Percentiles rank a stretch among this genome's conserved stretches.
Evolutionary conservation across 2,888 invertebrate genomes (phyloP).

Genomic region (Folsomia manolachei): DNA sequence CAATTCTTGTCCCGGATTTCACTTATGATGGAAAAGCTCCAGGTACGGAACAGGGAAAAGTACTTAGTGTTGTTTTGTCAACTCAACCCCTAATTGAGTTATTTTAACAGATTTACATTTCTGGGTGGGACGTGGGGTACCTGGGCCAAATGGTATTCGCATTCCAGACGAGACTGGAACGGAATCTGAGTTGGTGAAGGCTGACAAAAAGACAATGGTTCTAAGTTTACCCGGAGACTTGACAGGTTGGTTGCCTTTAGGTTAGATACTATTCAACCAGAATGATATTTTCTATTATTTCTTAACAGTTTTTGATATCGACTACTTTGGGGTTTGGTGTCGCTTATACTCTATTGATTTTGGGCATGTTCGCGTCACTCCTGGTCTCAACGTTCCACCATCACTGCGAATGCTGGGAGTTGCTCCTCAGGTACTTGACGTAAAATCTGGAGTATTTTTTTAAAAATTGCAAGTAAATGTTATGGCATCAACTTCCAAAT

Average conservation of each 20-base stretch:
- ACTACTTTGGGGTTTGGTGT: slow-evolving; percentile 90
- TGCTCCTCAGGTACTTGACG: slow-evolving; percentile 83
- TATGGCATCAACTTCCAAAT: not conserved
- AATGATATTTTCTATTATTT: no score
- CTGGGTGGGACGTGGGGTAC: slow-evolving; percentile 84
- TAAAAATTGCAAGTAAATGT: not conserved
- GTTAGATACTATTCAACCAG: no score
- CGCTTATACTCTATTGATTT: slow-evolving; percentile 90
- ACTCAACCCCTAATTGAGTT: not conserved
- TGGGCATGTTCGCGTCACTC: slow-evolving; percentile 77
- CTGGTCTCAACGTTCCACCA: slow-evolving; percentile 76
- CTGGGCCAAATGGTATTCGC: slow-evolving; percentile 76
- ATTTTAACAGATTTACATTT: slow-evolving; percentile 84
- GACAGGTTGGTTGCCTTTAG: no score
- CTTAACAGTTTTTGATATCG: slow-evolving; percentile 90
- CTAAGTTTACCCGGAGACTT: slow-evolving; percentile 82
- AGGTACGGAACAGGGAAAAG: slow-evolving; percentile 59
- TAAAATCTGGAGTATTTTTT: no score
- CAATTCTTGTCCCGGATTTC: slow-evolving; percentile 82
- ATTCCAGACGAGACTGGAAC: slow-evolving; percentile 86
- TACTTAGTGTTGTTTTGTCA: not conserved
- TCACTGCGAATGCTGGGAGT: slow-evolving; percentile 90
- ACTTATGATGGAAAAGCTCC: slow-evolving; percentile 90
- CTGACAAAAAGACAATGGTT: slow-evolving; percentile 83
- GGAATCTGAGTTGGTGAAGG: slow-evolving; percentile 70